Evolutionary conservation across 2,888 invertebrate genomes (phyloP), one percentile per base, ranked within the genome.

Genomic region (Rhimphoctona megacephalus): DNA sequence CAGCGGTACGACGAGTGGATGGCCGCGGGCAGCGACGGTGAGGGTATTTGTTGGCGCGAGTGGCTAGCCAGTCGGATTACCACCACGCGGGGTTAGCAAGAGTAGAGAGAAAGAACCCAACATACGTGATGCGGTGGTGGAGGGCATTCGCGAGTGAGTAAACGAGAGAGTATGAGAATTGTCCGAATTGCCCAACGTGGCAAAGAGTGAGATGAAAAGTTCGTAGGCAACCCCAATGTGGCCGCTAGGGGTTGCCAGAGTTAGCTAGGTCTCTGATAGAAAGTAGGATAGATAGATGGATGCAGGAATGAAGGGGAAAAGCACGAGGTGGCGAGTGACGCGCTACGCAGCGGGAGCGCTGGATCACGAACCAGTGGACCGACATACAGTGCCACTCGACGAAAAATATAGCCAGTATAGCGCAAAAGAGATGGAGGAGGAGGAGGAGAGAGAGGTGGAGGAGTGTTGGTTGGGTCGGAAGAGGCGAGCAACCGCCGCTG

Each of bases 31-130:
- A 91, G 67, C 64, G 92, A 92, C 91, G 93, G 91, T 92, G 93
- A 92, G 94, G 93, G 93, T 93, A 93, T 94, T 94, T 94, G 94
- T 94, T 93, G 93, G 94, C 93, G 93, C 93, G 94, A 93, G 94
- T 93, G 93, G 94, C 94, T 93, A 94, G 93, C 94, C 94, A 94
- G 94, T 93, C 93, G 94, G 94, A 94, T 94, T 94, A 94, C 94
- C 94, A 93, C 93, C 90, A 92, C 69, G 80, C 81, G 69, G 83
- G 74, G 81, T 81, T 81, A 33, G 19, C 90, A 88, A 86, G 89
- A 88, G 90, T 86, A 83, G 90, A 88, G 90, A 90, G 89, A 79
- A 78, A 43, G 43, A 80, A 43, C 46, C 57, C 54, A 66, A 83
- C 49, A 77, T 54, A 76, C 81, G 79, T 36, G 85, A 70, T 73